phyloP scores from a whole-genome alignment of 2,888 invertebrate genomes.

The Cremastinae sp. region DNA sequence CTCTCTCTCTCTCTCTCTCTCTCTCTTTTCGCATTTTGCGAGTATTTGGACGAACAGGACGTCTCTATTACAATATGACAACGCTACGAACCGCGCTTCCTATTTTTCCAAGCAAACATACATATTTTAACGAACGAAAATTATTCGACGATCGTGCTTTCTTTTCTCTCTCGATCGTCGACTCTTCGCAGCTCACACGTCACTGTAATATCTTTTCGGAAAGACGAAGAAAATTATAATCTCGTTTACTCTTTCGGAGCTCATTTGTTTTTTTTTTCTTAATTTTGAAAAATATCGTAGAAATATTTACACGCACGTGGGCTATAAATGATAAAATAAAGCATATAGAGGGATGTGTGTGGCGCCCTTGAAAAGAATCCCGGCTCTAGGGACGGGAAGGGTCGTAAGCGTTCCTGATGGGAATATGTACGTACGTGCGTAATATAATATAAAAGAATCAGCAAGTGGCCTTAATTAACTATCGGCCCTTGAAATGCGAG shows the following conservation, averaged over 20 bases:
- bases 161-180: conserved; percentile 17
- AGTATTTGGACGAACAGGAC: conserved; percentile 20
- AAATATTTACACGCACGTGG: background rate
- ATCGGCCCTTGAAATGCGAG: conserved; percentile 53
- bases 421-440: conserved; percentile 6
- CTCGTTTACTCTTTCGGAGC: background rate
- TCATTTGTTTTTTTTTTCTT: background rate
- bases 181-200: conserved; percentile 16
- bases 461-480: conserved; percentile 56
- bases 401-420: conserved; percentile 1
- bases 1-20: background rate
- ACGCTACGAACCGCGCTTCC: conserved; percentile 7
- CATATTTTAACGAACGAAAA: background rate
- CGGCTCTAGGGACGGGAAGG: conserved; percentile 25
- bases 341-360: conserved; percentile 44
- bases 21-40: background rate
- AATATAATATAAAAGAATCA: conserved; percentile 13
- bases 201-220: no score
- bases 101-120: conserved; percentile 18
- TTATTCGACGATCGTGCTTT: conserved; percentile 23
- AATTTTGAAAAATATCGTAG: background rate
- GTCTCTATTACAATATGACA: conserved; percentile 24
- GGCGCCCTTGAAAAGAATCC: conserved; percentile 57
- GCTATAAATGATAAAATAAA: conserved; percentile 25
- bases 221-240: no score